Conservation (phyloP, 2,797 vertebrate species). For the Bovichtus diacanthus region DNA sequence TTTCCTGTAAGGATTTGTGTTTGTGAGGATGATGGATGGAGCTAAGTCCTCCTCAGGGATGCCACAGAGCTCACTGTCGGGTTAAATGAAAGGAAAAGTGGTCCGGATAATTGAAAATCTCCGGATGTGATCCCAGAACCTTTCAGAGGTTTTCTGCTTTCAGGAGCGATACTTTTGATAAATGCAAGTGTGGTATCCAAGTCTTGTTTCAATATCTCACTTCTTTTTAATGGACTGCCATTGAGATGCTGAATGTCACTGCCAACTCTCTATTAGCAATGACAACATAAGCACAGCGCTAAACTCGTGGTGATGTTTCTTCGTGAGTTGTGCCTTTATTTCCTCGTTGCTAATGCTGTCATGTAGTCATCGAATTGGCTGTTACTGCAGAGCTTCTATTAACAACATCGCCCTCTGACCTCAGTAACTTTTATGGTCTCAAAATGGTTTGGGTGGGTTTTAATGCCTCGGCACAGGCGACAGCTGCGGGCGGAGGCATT, state of each 20-base stretch:
- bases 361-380: background rate
- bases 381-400: constrained; percentile 14
- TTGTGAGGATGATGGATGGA: constrained; percentile 56
- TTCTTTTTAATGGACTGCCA: constrained; percentile 34
- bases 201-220: constrained; percentile 26
- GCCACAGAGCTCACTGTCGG: constrained; percentile 32
- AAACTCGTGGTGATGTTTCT: constrained; percentile 11
- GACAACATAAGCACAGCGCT: constrained; percentile 34
- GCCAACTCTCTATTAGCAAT: constrained; percentile 35
- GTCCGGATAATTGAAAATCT: constrained; percentile 58
- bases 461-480: background rate
- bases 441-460: background rate
- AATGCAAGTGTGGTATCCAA: constrained; percentile 40
- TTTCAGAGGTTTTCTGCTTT: constrained; percentile 47
- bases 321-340: constrained; percentile 12
- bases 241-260: constrained; percentile 18
- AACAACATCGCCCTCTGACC: constrained; percentile 15
- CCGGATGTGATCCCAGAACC: constrained; percentile 42
- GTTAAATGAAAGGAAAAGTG: constrained; percentile 41
- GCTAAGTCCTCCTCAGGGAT: constrained; percentile 31
- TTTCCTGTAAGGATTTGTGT: constrained; percentile 35
- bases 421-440: constrained; percentile 1
- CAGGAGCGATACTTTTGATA: constrained; percentile 38
- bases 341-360: constrained; percentile 11
- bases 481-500: too few relatives aligned